Base-by-base conservation (phyloP, 2,113 vertebrate genomes). In the Elachura formosa region DNA sequence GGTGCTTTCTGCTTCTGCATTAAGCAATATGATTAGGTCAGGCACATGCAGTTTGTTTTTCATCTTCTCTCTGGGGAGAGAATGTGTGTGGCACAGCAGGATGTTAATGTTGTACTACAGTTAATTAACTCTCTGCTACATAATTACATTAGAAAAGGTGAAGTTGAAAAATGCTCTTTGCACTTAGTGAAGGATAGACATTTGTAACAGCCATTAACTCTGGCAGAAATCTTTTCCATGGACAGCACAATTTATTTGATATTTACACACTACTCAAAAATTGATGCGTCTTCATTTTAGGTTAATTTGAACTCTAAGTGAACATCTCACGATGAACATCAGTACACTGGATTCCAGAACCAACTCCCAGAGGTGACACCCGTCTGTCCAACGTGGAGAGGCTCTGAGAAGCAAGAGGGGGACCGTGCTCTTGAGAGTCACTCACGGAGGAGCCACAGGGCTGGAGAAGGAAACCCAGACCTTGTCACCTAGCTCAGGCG, bases 61-160 rank as follows among this genome's bases (percentile, higher is more conserved):
- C 82, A 26, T n/a, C 58, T 43, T 40, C 54, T 89, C 91, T 51
- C 94, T 18, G 15, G 81, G 77, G 87, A 68, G 16, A 68, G 66
- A 79, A 45, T 0, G 11, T 1, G 46, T 59, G 54, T 41, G 85
- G 54, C 43, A 51, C 67, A 93, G 78, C 21, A 89, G 41, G n/a
- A 89, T 67, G 84, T 83, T 91, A 72, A 82, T 66, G 55, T 62
- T 85, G 78, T 48, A 77, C 63, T 11, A 0, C 1, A 11, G 5
- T 68, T 91, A 93, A 96, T 91, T 94, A 95, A 72, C 41, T 66
- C 3, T 10, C 40, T 87, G 36, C 63, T 89, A 80, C 40, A 67
- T 62, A 81, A 87, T 83, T 87, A 84, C 28, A 80, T 80, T 74
- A 83, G 34, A 74, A 82, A 84, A 93, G 33, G 74, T 41, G 64